Conservation (phyloP, 1,140 invertebrate genomes). For the Aphis craccivora region DNA sequence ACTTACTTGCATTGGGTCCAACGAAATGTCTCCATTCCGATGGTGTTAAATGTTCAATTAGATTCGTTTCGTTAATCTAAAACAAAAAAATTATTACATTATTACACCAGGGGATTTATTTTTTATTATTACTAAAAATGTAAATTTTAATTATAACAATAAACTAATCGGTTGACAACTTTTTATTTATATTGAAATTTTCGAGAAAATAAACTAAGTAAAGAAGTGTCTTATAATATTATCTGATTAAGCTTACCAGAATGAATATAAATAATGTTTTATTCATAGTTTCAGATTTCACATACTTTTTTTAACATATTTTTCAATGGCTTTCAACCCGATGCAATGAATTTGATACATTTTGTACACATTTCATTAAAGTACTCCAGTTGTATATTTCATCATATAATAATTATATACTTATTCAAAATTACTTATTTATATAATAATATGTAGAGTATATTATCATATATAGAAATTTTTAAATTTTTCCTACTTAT, state of each 20-base stretch:
- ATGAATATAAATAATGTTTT: neutral
- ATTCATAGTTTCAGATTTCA: neutral
- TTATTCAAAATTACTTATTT: neutral
- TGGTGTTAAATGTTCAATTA: slow-evolving; percentile 52
- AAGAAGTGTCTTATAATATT: neutral
- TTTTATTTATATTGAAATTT: neutral
- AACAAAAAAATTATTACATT: neutral
- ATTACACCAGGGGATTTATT: neutral
- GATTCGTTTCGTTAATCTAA: slow-evolving; percentile 55
- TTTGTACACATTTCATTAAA: neutral
- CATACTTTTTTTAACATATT: neutral
- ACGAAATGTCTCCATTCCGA: slow-evolving; percentile 54
- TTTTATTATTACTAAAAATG: neutral
- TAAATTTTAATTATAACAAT: neutral
- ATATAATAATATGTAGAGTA: neutral
- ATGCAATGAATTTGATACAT: neutral
- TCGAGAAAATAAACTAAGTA: too few species aligned
- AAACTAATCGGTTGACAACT: neutral
- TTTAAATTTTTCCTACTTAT: neutral
- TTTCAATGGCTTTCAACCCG: neutral
- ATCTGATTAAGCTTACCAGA: neutral
- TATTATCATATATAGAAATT: neutral
- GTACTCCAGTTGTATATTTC: neutral
- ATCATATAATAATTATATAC: neutral
- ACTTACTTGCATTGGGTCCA: slow-evolving; percentile 38